Evolutionary conservation across 2,113 vertebrate species (phyloP).

Genomic region (Semicossyphus pulcher): DNA sequence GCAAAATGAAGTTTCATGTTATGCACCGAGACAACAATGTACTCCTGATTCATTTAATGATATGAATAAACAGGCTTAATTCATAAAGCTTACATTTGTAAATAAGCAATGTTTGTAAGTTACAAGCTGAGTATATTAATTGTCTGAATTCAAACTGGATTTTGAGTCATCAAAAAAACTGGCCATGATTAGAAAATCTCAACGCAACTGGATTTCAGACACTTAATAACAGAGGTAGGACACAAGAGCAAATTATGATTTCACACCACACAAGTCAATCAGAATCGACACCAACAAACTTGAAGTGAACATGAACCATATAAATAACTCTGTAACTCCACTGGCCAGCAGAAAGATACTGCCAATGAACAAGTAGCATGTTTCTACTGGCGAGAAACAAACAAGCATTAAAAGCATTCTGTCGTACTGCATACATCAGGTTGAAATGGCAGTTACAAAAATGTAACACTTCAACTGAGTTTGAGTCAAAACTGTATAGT

Average conservation of each 20-base stretch:
- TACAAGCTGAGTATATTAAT: constrained; percentile 28
- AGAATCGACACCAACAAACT: constrained; percentile 5
- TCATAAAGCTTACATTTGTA: constrained; percentile 6
- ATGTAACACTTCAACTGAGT: no score
- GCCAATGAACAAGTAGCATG: neutral
- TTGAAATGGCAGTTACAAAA: no score
- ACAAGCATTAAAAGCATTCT: neutral
- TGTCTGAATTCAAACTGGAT: constrained; percentile 58
- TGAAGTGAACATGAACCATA: neutral
- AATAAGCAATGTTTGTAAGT: constrained; percentile 32
- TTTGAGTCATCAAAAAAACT: neutral
- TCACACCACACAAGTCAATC: constrained; percentile 9
- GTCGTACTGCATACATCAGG: neutral
- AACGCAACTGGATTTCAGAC: constrained; percentile 59
- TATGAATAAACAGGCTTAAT: constrained; percentile 2
- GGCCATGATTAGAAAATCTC: neutral
- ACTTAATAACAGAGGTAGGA: constrained; percentile 30
- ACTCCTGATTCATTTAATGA: neutral
- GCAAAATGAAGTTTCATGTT: neutral
- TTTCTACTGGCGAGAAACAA: neutral
- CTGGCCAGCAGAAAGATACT: neutral
- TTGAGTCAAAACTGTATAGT: no score
- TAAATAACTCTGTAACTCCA: neutral
- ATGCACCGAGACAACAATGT: neutral
- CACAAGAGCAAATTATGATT: neutral